A percentile compares a stretch with the other conserved stretches of the same genome.
phyloP scores from a whole-genome alignment of 2,797 vertebrate genomes.

The Parauchenoglanis ngamensis region DNA sequence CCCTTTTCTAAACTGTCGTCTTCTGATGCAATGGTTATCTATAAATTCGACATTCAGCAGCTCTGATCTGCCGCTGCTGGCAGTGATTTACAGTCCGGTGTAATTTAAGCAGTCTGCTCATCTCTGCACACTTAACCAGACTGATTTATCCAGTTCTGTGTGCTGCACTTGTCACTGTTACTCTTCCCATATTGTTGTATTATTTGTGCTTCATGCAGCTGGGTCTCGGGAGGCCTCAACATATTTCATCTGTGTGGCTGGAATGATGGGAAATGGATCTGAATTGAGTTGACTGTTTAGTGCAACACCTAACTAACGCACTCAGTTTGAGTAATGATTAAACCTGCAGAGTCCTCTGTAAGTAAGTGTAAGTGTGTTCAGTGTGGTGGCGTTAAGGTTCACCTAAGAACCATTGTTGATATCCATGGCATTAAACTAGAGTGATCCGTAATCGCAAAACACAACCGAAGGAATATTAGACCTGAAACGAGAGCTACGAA shows the following conservation, averaged over 20 bases:
- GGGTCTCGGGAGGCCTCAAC: background rate
- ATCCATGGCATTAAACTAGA: background rate
- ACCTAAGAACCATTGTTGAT: background rate
- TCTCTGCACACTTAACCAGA: background rate
- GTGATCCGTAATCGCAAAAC: background rate
- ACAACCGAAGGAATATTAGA: background rate
- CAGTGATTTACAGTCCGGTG: background rate
- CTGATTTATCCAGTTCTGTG: constrained; percentile 1
- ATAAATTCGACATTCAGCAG: background rate
- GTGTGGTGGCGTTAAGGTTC: background rate
- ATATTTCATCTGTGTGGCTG: background rate
- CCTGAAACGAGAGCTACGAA: background rate
- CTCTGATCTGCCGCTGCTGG: background rate
- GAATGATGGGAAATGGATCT: background rate
- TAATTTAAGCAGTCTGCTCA: constrained; percentile 11
- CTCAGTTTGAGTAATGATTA: background rate
- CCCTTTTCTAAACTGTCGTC: background rate
- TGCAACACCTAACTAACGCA: background rate
- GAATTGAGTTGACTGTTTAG: background rate
- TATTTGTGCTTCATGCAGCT: background rate
- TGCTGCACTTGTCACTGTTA: background rate
- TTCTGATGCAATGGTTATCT: background rate
- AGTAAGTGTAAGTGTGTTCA: background rate
- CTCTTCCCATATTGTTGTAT: background rate
- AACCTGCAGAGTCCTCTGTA: background rate